Evolutionary conservation across 2,888 invertebrate genomes (phyloP).

Genomic region (Eupithecia subfuscata): DNA sequence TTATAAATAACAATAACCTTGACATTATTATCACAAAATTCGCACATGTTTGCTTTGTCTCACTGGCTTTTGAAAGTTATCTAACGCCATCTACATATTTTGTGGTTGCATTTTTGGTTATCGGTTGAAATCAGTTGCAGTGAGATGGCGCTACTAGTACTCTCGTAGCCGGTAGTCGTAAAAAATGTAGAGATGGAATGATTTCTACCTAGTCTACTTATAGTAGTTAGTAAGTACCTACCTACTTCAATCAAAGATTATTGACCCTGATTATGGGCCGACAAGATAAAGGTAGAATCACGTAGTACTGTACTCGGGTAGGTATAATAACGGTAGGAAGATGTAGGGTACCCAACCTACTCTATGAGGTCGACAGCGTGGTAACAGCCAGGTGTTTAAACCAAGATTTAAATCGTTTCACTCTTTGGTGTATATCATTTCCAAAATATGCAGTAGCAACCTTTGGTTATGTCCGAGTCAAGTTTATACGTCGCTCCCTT

Average conservation of each 20-base stretch:
- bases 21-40: conserved; percentile 76
- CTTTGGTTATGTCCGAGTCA: conserved; percentile 21
- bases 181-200: not conserved
- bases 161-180: not conserved
- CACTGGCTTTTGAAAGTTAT: conserved; percentile 19
- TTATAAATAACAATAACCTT: conserved; percentile 67
- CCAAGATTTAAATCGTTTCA: too few relatives aligned
- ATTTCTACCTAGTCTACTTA: not conserved
- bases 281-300: not conserved
- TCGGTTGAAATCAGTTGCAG: conserved; percentile 36
- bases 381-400: conserved; percentile 17
- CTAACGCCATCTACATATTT: conserved; percentile 55
- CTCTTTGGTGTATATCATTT: conserved; percentile 5
- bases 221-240: not conserved
- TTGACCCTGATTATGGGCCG: conserved; percentile 19
- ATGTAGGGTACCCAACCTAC: conserved; percentile 7
- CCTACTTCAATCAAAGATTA: conserved; percentile 12
- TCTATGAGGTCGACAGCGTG: not conserved
- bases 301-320: too few relatives aligned
- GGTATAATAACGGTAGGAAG: not conserved
- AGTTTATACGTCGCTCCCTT: conserved; percentile 30
- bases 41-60: conserved; percentile 58
- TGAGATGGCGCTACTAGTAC: conserved; percentile 65
- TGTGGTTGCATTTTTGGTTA: conserved; percentile 23
- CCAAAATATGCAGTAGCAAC: conserved; percentile 24